A percentile compares a stretch with the other conserved stretches of the same genome.
phyloP scores from a whole-genome alignment of 2,113 vertebrate genomes.

The Opisthocomus hoazin region DNA sequence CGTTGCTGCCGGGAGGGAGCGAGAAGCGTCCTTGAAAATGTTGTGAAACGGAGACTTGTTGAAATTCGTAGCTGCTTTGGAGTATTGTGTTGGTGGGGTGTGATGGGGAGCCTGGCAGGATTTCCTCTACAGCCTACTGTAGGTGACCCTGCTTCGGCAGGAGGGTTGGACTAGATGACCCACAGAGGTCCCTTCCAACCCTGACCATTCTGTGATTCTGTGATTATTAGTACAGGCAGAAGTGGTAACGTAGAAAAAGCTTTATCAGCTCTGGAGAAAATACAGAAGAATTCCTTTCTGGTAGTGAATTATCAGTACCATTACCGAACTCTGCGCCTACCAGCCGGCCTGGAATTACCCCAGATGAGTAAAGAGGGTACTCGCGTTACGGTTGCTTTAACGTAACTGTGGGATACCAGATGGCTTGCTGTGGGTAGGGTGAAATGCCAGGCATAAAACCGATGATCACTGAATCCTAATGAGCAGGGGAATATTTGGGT shows the following conservation, averaged over 20 bases:
- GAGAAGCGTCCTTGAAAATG: neutral
- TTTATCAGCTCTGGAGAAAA: neutral
- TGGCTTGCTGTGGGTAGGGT: neutral
- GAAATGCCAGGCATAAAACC: neutral
- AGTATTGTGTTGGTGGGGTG: accelerated
- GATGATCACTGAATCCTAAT: neutral
- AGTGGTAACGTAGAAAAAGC: neutral
- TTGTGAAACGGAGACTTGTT: neutral
- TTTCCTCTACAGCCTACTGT: no score
- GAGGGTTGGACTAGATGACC: no score
- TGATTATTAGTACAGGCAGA: neutral
- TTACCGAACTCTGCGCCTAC: neutral
- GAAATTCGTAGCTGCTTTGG: neutral
- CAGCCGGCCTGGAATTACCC: neutral
- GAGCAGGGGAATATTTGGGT: neutral
- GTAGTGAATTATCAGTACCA: accelerated
- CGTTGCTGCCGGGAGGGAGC: neutral
- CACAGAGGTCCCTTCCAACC: no score
- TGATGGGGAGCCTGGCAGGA: neutral
- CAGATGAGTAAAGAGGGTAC: neutral
- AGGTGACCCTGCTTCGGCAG: no score
- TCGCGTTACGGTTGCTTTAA: neutral
- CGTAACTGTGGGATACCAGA: neutral
- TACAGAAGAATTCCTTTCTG: neutral
- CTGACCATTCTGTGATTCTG: no score